Base-by-base conservation (phyloP, 2,113 vertebrate species). In the Erythrolamprus reginae region DNA sequence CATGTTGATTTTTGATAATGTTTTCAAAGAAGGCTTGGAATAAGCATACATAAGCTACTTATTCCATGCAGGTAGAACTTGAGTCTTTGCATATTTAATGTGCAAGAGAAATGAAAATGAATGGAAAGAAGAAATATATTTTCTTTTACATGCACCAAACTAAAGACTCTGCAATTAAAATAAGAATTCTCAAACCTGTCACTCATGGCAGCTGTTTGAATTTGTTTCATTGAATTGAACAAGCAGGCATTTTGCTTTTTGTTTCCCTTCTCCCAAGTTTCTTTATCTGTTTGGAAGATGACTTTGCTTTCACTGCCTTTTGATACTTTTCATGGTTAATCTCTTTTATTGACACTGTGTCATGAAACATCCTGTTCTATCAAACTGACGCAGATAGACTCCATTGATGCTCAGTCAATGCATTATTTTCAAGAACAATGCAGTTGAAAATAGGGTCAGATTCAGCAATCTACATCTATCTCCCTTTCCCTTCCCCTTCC, bases 281-380 rank as follows among this genome's bases (percentile, higher is more conserved):
- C n/a, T 87, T 87, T 52, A 61, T 87, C 65, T 87, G 15, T 92
- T 70, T 85, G 65, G 77, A 90, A 88, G 52, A 52, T 56, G 45
- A 2, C 58, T 70, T 77, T 55, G 50, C 82, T 70, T 86, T 45
- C 26, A 86, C 42, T 58, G 48, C 38, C 82, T 28, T 53, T 85
- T 90, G 85, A 88, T 82, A 50, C 17, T 90, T 92, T 88, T 82
- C 85, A 84, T 90, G 28, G 55, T 92, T 92, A 88, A 90, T 90
- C 91, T 92, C 89, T 82, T 92, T 88, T 90, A 85, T 65, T 90
- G 86, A 90, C 82, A 77, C 5, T 48, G 55, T 56, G 56, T 85
- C 89, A 88, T 84, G 89, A 83, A 92, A 88, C 8, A 45, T 52
- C 58, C 82, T 86, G 42, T 86, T 86, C 28, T 51, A 55, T 48